Base-by-base conservation (phyloP, 2,113 vertebrate genomes). In the Phylloscopus trochilus region DNA sequence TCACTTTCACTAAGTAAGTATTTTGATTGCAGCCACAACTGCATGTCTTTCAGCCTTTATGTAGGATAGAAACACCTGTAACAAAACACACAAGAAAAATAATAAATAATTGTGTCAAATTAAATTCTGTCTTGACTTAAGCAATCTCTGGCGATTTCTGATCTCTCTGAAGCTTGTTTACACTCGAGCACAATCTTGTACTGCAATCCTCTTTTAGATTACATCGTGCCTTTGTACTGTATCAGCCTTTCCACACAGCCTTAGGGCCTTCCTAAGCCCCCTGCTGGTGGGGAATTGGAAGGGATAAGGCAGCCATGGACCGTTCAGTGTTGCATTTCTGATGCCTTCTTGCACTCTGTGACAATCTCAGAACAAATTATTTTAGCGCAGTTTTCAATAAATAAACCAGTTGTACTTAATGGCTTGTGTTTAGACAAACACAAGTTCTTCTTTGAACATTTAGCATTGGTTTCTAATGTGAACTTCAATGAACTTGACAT, bases 1-100 rank as follows among this genome's bases (percentile, higher is more conserved):
- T 98, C 94, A 98, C 98, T 27, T 99, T 98, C 69, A 95, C 79
- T 56, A 90, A 1, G 53, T 96, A 92, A 93, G 19, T 30, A 4
- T 58, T 78, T 74, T 87, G 20, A 64, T 58, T 53, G 55, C 63
- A 81, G 70, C 51, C 23, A 58, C 9, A 21, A 15, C 11, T 52
- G 16, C 9, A 7, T 24, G 3, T 49, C 55, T 70, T 76, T 53
- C 47, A 30, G 27, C 13, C 31, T 63, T 55, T 44, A 16, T 18
- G 11, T 28, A 47, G 46, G 13, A 60, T 59, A 31, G 49, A 86
- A 59, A 64, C 14, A 39, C 11, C 28, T 72, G 0, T 0, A 68
- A 46, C 11, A 59, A 87, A 78, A 74, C 41, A 14, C 2, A 10
- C 31, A 15, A 10, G 3, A 3, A 21, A 59, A 77, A n/a, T 21